Evolutionary conservation across 1,140 invertebrate genomes (phyloP).

Genomic region (Hestina assimilis): DNA sequence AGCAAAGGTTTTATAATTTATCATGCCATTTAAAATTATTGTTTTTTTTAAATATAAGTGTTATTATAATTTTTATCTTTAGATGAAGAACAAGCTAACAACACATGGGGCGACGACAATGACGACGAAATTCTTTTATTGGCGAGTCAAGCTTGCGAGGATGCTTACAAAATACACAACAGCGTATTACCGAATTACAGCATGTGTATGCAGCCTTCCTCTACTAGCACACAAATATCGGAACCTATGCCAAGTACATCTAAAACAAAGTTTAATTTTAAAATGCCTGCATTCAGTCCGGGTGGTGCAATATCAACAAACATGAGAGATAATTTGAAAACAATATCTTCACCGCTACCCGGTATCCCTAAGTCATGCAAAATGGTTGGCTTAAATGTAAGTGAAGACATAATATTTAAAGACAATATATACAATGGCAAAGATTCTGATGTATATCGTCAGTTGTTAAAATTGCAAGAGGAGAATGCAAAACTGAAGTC

Average conservation of each 20-base stretch:
- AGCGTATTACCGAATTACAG: conserved; percentile 45
- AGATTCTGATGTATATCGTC: conserved; percentile 47
- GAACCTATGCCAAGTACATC: conserved; percentile 43
- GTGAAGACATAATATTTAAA: conserved; percentile 51
- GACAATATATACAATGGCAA: conserved; percentile 52
- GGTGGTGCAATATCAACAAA: conserved; percentile 39
- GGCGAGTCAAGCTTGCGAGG: conserved; percentile 70
- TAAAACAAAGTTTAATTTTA: conserved; percentile 49
- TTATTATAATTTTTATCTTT: conserved; percentile 7
- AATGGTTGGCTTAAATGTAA: conserved; percentile 29
- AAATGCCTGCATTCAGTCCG: conserved; percentile 44
- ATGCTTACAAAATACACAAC: conserved; percentile 47
- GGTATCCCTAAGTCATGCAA: conserved; percentile 45
- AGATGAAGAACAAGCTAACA: conserved; percentile 40
- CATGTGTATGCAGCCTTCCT: conserved; percentile 52
- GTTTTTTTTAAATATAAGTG: not conserved
- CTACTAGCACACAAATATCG: conserved; percentile 55
- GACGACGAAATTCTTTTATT: conserved; percentile 70
- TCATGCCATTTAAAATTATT: not conserved
- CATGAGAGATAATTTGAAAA: conserved; percentile 50
- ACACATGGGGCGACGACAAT: conserved; percentile 66
- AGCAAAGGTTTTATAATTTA: conserved; percentile 33
- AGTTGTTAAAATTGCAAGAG: conserved; percentile 55
- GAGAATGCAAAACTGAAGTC: conserved; percentile 70
- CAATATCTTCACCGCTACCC: conserved; percentile 59